phyloP scores from a whole-genome alignment of 1,140 invertebrate genomes.

The Sweltsa coloradensis region DNA sequence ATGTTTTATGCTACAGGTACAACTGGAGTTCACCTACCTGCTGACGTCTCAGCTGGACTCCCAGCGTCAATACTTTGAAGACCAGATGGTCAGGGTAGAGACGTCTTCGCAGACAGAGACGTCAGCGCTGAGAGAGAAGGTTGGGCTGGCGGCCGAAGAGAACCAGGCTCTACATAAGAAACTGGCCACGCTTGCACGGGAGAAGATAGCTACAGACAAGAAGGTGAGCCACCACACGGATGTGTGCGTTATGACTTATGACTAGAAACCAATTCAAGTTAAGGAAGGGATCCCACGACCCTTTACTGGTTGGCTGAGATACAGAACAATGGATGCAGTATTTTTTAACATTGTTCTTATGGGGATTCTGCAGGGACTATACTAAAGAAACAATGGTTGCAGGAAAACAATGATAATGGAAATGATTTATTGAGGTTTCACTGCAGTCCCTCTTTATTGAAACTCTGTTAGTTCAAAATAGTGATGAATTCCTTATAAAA shows the following conservation, averaged over 20 bases:
- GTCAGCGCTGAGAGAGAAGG: constrained; percentile 27
- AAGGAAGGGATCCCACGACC: not conserved
- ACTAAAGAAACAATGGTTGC: not conserved
- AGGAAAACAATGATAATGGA: too few species aligned
- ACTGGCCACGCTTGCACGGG: constrained; percentile 36
- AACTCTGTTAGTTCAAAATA: not conserved
- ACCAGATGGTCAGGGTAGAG: constrained; percentile 54
- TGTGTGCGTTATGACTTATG: too few species aligned
- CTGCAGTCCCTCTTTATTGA: too few species aligned
- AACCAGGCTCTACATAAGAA: constrained; percentile 29
- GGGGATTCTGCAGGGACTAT: too few species aligned
- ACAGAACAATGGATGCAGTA: not conserved
- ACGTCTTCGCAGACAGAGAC: constrained; percentile 18
- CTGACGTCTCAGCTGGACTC: constrained; percentile 94
- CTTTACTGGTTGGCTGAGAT: not conserved
- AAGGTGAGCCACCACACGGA: constrained; percentile 29
- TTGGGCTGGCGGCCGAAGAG: constrained; percentile 27
- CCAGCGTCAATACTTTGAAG: constrained; percentile 87
- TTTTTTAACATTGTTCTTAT: too few species aligned
- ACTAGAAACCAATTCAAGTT: too few species aligned
- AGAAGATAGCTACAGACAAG: constrained; percentile 53
- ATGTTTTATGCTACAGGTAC: too few species aligned
- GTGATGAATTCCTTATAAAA: not conserved
- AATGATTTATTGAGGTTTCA: too few species aligned
- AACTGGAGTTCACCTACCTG: constrained; percentile 92